phyloP scores from a whole-genome alignment of 1,140 invertebrate species.

The Tetraneura akinire region DNA sequence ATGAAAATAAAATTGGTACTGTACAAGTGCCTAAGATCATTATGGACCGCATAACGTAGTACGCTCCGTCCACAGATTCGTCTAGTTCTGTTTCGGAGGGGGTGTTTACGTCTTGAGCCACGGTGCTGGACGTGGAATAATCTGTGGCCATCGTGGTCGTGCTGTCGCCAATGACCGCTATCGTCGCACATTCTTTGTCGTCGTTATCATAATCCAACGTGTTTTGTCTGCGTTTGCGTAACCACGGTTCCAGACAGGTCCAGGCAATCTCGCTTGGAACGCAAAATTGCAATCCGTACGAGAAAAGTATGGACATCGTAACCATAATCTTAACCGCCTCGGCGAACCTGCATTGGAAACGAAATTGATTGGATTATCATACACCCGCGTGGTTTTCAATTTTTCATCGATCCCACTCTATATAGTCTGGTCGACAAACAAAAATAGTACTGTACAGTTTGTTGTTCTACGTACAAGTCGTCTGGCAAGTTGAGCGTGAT shows the following conservation, averaged over 20 bases:
- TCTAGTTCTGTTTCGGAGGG: neutral
- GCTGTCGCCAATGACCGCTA: neutral
- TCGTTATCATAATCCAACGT: too few species aligned
- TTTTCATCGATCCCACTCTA: neutral
- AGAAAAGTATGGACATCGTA: constrained; percentile 81
- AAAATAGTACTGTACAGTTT: too few species aligned
- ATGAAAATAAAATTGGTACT: neutral
- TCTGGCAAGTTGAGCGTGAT: constrained; percentile 71
- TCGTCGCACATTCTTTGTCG: neutral
- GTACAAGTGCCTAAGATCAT: constrained; percentile 63
- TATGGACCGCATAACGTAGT: constrained; percentile 67
- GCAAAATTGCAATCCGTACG: constrained; percentile 87
- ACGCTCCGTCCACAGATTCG: constrained; percentile 64
- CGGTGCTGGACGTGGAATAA: neutral
- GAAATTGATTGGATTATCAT: constrained; percentile 43
- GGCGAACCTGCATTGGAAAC: constrained; percentile 63
- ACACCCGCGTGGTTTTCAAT: neutral
- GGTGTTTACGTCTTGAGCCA: neutral
- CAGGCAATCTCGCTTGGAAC: constrained; percentile 79
- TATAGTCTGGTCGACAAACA: too few species aligned
- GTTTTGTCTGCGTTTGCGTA: neutral
- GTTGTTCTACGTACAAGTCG: constrained; percentile 52
- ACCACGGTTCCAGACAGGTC: constrained; percentile 56
- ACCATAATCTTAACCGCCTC: constrained; percentile 80
- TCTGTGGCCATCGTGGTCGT: neutral